These are phyloP conservation scores for Thamnophis sirtalis DNA, from an alignment of 2,113 vertebrate genomes.

Conservation along the genomic window DNA sequence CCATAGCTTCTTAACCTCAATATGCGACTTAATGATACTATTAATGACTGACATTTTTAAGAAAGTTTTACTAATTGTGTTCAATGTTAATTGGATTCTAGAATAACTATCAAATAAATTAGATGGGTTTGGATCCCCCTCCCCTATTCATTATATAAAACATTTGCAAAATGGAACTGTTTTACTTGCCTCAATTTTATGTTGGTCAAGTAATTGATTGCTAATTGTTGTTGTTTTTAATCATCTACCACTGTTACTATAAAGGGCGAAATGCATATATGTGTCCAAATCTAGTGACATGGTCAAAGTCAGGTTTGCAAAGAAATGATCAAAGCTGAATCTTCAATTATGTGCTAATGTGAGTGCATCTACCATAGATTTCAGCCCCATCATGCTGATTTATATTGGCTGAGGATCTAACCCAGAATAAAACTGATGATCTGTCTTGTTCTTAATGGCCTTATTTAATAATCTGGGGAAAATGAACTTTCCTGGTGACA, in stretches of 20 bases:
- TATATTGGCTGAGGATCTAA: neutral
- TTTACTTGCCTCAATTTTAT: conserved; percentile 5
- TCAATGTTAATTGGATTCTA: conserved; percentile 26
- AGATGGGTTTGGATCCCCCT: neutral
- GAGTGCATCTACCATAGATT: neutral
- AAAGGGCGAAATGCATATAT: neutral
- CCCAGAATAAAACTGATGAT: conserved; percentile 16
- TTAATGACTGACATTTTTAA: neutral
- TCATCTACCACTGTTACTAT: neutral
- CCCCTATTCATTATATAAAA: neutral
- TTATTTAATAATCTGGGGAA: conserved; percentile 25
- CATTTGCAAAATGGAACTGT: conserved; percentile 6
- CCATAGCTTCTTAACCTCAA: neutral
- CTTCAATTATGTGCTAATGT: conserved; percentile 18
- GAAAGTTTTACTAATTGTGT: neutral
- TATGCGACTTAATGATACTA: rapidly evolving
- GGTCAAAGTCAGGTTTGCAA: conserved; percentile 8
- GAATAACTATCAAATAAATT: neutral
- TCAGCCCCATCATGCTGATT: neutral
- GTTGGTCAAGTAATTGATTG: conserved; percentile 4
- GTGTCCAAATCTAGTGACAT: neutral
- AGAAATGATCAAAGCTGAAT: conserved; percentile 1
- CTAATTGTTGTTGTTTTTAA: conserved; percentile 12
- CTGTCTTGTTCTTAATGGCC: conserved; percentile 25
- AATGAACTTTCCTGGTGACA: conserved; percentile 47